Evolutionary conservation across 2,113 vertebrate genomes (phyloP).

Genomic region (Pteronura brasiliensis): DNA sequence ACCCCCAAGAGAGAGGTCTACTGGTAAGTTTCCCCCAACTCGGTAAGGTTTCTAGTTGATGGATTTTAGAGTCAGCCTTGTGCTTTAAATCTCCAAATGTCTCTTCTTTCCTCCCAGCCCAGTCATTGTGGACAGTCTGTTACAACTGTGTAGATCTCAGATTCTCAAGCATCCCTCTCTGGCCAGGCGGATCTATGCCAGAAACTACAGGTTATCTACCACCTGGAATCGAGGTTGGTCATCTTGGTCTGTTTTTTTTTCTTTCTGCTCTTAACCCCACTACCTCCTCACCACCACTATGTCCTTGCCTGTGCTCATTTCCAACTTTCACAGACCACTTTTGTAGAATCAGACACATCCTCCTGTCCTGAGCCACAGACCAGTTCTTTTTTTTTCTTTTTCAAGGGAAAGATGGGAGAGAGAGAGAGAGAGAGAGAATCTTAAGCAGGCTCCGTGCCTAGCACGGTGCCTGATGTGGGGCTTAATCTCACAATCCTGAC

Average conservation of each 20-base stretch:
- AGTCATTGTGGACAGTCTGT: constrained; percentile 86
- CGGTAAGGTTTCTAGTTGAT: background rate
- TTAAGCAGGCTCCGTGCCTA: background rate
- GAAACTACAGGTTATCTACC: constrained; percentile 84
- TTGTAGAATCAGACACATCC: background rate
- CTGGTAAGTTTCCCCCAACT: constrained; percentile 83
- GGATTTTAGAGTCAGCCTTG: background rate
- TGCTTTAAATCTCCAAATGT: constrained; percentile 22
- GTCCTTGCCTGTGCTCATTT: background rate
- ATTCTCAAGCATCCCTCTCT: constrained; percentile 83
- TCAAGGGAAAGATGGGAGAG: background rate
- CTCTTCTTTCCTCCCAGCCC: constrained; percentile 83
- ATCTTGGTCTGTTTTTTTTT: background rate
- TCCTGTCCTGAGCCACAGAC: background rate
- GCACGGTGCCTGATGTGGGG: background rate
- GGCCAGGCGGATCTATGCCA: constrained; percentile 83
- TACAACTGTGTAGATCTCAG: constrained; percentile 90
- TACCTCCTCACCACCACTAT: background rate
- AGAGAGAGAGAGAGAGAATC: background rate
- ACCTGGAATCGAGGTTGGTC: constrained; percentile 91
- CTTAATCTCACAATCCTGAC: background rate
- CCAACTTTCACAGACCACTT: background rate
- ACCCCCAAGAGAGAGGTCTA: constrained; percentile 83
- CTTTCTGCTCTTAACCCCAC: background rate
- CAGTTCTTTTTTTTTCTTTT: background rate